phyloP scores from a whole-genome alignment of 2,113 vertebrate species.

The Melanotaenia duboulayi region DNA sequence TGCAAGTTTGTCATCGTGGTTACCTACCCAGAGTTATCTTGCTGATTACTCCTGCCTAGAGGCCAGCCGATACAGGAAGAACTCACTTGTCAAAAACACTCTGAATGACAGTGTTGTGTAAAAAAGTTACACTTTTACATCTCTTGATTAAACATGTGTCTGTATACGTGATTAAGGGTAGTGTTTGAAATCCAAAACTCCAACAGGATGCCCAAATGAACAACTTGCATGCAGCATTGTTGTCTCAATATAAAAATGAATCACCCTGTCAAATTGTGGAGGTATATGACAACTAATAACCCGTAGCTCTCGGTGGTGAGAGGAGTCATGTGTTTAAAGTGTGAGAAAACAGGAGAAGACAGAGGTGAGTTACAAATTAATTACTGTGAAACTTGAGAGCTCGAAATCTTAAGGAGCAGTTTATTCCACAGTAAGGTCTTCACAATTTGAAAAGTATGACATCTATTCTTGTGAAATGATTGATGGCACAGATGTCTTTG shows the following conservation, averaged over 20 bases:
- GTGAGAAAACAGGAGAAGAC: conserved; percentile 60
- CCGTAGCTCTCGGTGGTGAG: conserved; percentile 48
- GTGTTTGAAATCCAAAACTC: conserved; percentile 75
- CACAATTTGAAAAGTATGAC: conserved; percentile 30
- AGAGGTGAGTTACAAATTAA: conserved; percentile 53
- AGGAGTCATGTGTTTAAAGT: conserved; percentile 67
- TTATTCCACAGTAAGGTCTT: conserved; percentile 9
- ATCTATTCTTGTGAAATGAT: conserved; percentile 26
- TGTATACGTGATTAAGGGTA: conserved; percentile 59
- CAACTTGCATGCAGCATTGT: conserved; percentile 42
- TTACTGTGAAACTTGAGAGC: conserved; percentile 26
- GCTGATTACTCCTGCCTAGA: conserved; percentile 44
- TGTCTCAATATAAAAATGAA: conserved; percentile 76
- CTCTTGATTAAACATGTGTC: conserved; percentile 65
- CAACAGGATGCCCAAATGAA: conserved; percentile 76
- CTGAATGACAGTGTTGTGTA: conserved; percentile 17
- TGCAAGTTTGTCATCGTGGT: conserved; percentile 29
- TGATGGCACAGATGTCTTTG: conserved; percentile 44
- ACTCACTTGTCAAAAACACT: conserved; percentile 54
- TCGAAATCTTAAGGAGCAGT: conserved; percentile 18
- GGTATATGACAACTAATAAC: conserved; percentile 69
- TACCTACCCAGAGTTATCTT: conserved; percentile 51
- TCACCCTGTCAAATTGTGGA: conserved; percentile 74
- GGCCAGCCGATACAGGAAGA: conserved; percentile 59
- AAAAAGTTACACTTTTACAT: conserved; percentile 45